Evolutionary conservation across 2,797 vertebrate species (phyloP).

Genomic region (Propithecus perrieri): DNA sequence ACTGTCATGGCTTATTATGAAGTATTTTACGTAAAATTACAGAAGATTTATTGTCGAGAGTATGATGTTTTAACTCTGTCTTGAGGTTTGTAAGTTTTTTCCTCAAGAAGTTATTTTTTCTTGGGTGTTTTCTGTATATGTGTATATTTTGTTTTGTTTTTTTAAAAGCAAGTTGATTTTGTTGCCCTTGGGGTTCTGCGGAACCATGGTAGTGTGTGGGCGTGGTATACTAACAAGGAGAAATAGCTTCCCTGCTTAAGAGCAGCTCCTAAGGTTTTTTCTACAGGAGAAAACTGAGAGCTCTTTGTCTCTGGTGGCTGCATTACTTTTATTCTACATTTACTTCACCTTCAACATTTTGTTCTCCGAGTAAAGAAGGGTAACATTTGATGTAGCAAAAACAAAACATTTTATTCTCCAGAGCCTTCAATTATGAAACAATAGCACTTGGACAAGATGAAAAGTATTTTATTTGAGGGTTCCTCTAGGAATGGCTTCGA

Average conservation of each 20-base stretch:
- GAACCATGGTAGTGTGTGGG: neutral
- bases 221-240: neutral
- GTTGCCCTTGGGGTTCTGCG: neutral
- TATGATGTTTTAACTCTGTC: neutral
- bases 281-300: neutral
- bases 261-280: neutral
- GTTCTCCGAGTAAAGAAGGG: neutral
- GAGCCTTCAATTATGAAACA: neutral
- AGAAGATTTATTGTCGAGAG: neutral
- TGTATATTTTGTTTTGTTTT: neutral
- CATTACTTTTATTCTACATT: neutral
- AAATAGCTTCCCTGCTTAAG: neutral
- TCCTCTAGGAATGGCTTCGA: slow-evolving; percentile 23
- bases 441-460: neutral
- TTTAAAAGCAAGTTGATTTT: neutral
- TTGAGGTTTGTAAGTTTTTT: neutral
- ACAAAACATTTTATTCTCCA: neutral
- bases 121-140: neutral
- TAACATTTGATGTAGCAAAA: neutral
- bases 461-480: neutral
- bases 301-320: neutral
- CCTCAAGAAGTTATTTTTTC: neutral
- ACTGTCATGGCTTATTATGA: neutral
- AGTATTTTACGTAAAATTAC: neutral
- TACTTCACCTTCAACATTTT: neutral